Base-by-base conservation (phyloP, 2,113 vertebrate genomes). In the Calidris pygmaea region DNA sequence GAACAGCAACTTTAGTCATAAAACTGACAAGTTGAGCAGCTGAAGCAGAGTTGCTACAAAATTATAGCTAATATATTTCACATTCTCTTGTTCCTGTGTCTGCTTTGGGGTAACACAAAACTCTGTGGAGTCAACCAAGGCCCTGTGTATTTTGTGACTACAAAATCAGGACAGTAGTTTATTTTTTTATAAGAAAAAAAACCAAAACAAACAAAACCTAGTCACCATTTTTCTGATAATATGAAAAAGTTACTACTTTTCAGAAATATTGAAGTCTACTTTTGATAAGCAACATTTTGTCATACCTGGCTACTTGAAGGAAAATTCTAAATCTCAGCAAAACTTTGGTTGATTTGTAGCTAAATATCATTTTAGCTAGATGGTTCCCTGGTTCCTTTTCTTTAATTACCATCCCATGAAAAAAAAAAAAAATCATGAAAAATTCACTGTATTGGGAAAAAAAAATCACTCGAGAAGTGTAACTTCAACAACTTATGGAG, bases 331-430 rank as follows among this genome's bases (percentile, higher is more conserved):
- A 65, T 53, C 55, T 68, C 12, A 58, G 3, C 32, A n/a, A 19
- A 20, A 43, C 3, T 60, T 55, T 4, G 12, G 3, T 16, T 32
- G 19, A 62, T 72, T 79, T 85, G 22, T n/a, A n/a, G 5, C 7
- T 78, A 59, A 55, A n/a, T 55, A 32, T 18, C 20, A 12, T 24
- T 6, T 93, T 50, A 52, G 9, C 18, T 34, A 32, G 14, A 8
- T 1, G 6, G 4, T 11, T 55, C 16, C 53, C 15, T 1, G 5
- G 4, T 11, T 45, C 3, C 0, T 17, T 29, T 63, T 30, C 14
- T 11, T 8, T 5, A 4, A 10, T 68, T 50, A 10, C 34, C 13
- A 0, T 21, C 19, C 12, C 5, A 17, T 20, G 27, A 52, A 52
- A 27, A 52, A 50, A 39, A 39, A 17, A 47, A 75, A 60, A 18